These are phyloP conservation scores for Caenorhabditis imperialis DNA, from an alignment of 2,888 invertebrate genomes.

Conservation along the genomic window DNA sequence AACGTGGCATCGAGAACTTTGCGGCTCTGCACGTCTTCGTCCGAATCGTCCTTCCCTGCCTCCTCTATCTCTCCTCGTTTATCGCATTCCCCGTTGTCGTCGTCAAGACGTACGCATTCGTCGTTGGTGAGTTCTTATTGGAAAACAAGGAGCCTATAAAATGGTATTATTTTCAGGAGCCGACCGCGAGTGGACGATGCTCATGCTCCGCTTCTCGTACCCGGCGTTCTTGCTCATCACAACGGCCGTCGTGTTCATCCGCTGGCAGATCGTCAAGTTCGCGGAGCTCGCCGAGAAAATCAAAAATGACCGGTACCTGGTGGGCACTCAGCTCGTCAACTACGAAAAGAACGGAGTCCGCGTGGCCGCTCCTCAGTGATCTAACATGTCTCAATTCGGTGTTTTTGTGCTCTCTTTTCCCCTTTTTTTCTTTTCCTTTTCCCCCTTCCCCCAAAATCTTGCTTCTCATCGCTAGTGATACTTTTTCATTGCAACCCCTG, in stretches of 20 bases:
- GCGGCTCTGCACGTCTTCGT: conserved; percentile 86
- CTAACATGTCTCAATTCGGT: conserved; percentile 36
- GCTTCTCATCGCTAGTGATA: conserved; percentile 41
- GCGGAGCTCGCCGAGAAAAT: conserved; percentile 95
- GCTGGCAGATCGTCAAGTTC: conserved; percentile 93
- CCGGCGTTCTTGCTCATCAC: conserved; percentile 86
- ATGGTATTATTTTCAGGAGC: conserved; percentile 17
- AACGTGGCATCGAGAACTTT: conserved; percentile 93
- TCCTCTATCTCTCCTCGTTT: conserved; percentile 89
- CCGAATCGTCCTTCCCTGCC: conserved; percentile 91
- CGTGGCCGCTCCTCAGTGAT: background rate
- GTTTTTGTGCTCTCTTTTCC: conserved; percentile 18
- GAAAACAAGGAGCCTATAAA: background rate
- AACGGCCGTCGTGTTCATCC: conserved; percentile 81
- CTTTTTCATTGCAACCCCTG: background rate
- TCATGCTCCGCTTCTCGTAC: conserved; percentile 89
- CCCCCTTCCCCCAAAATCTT: conserved; percentile 2
- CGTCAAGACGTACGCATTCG: conserved; percentile 82
- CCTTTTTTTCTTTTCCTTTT: conserved; percentile 5
- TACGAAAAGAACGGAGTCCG: conserved; percentile 83
- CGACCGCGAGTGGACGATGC: conserved; percentile 79
- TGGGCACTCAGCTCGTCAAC: conserved; percentile 95
- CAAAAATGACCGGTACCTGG: conserved; percentile 93
- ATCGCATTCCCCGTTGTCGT: conserved; percentile 93
- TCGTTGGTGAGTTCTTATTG: conserved; percentile 48